Percentiles rank a stretch among this genome's conserved stretches.
phyloP scores from a whole-genome alignment of 2,888 invertebrate genomes.

The Coenonympha glycerion region DNA sequence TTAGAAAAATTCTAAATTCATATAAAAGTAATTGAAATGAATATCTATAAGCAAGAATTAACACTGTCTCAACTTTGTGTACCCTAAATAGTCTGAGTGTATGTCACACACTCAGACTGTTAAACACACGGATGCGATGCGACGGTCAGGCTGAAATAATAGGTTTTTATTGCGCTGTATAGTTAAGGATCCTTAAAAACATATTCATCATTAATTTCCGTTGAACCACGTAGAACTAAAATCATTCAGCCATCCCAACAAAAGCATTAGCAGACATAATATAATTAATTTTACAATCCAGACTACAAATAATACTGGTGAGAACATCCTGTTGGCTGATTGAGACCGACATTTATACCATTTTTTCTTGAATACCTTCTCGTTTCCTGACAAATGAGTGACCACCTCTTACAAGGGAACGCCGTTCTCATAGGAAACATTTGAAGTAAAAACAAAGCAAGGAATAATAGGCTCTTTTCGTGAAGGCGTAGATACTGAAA shows the following conservation, averaged over 20 bases:
- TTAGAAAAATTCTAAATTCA: no score
- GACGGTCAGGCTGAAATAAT: no score
- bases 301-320: constrained; percentile 22
- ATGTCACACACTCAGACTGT: no score
- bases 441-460: constrained; percentile 2
- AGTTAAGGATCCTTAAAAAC: no score
- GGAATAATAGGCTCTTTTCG: constrained; percentile 11
- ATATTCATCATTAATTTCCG: constrained; percentile 3
- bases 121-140: no score
- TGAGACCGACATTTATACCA: constrained; percentile 22
- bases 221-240: constrained; percentile 1
- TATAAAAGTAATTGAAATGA: no score
- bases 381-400: constrained; percentile 29
- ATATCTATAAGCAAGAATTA: no score
- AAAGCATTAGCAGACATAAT: constrained; percentile 16
- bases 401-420: constrained; percentile 21
- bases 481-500: constrained; percentile 8
- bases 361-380: constrained; percentile 27
- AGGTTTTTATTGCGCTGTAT: no score
- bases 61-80: no score
- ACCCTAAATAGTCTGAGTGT: no score
- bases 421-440: constrained; percentile 8
- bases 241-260: constrained; percentile 7
- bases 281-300: constrained; percentile 25
- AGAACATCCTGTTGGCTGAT: constrained; percentile 26